Evolutionary conservation across 1,140 invertebrate species (phyloP).

Genomic region (Nymphalis io): DNA sequence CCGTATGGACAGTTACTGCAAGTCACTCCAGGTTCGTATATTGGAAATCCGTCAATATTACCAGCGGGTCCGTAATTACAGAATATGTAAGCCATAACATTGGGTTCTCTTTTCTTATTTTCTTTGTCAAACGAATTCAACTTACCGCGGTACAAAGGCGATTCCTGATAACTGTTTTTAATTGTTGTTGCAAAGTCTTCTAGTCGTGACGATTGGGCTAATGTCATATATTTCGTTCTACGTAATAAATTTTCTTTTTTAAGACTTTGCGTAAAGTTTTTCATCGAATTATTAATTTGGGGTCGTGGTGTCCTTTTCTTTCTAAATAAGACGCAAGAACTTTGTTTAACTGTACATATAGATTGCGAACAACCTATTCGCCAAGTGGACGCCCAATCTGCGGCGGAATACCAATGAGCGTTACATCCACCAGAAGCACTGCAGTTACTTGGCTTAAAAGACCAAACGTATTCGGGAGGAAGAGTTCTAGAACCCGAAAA

Average conservation of each 20-base stretch:
- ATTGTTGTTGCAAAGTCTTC: conserved; percentile 50
- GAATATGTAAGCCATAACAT: conserved; percentile 68
- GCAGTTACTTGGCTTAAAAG: conserved; percentile 62
- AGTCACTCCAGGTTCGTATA: conserved; percentile 63
- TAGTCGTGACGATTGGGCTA: conserved; percentile 32
- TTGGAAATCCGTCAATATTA: conserved; percentile 71
- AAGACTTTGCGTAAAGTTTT: conserved; percentile 40
- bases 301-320: conserved; percentile 40
- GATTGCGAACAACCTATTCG: conserved; percentile 70
- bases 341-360: conserved; percentile 59
- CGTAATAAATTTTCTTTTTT: conserved; percentile 54
- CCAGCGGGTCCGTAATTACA: conserved; percentile 75
- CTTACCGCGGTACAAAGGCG: conserved; percentile 58
- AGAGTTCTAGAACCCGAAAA: conserved; percentile 65
- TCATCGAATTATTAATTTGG: not conserved
- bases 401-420: conserved; percentile 67
- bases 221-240: conserved; percentile 57
- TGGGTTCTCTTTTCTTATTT: conserved; percentile 45
- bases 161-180: conserved; percentile 37
- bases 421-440: conserved; percentile 66
- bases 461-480: conserved; percentile 63
- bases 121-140: conserved; percentile 36
- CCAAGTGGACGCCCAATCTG: conserved; percentile 72
- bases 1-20: conserved; percentile 69
- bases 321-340: conserved; percentile 59